Evolutionary conservation across 1,140 invertebrate genomes (phyloP), one percentile per base, ranked within the genome.

Genomic region (Papilio polyxenes): DNA sequence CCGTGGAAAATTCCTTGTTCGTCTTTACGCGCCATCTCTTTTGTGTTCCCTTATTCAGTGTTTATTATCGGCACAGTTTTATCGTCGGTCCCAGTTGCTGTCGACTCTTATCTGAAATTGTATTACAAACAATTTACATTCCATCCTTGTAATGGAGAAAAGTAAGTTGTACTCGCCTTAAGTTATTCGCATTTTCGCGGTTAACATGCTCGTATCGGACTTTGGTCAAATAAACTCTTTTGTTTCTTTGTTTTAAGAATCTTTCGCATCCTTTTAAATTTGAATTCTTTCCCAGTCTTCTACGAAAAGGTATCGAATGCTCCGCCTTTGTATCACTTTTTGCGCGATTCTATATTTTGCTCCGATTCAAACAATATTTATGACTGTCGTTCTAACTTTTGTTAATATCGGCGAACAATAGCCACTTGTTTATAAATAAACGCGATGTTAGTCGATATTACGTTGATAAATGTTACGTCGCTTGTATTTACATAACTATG

Each of bases 321-420:
- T 91, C 93, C 92, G 92, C 92, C 92, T 94, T 94, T 94, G 92
- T 94, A 93, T 93, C 90, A 92, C 92, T 94, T 94, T 93, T 93
- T 93, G 91, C 86, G 87, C 84, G 84, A 92, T 89, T 85, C 86
- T 85, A 84, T 90, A 92, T 89, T 89, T 90, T 90, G 89, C 90
- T 90, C 82, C 85, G 84, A 90, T 89, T 91, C 86, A 83, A 86
- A 88, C 88, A 92, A 92, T 93, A 93, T 93, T 93, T 93, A 93
- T 91, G 91, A 90, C 84, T 82, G 79, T 81, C 82, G 86, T 87
- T 83, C 81, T 83, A 84, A 81, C 81, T 88, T 89, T 88, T 80
- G 78, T 80, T 80, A 80, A 80, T 80, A 65, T 80, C 59, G 40
- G 56, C 59, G 72, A 69, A 74, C 65, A 81, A 83, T 81, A 77